A percentile compares a stretch with the other conserved stretches of the same genome.
These are phyloP conservation scores for Tipula confusa DNA, from an alignment of 2,888 invertebrate genomes.

Conservation along the genomic window DNA sequence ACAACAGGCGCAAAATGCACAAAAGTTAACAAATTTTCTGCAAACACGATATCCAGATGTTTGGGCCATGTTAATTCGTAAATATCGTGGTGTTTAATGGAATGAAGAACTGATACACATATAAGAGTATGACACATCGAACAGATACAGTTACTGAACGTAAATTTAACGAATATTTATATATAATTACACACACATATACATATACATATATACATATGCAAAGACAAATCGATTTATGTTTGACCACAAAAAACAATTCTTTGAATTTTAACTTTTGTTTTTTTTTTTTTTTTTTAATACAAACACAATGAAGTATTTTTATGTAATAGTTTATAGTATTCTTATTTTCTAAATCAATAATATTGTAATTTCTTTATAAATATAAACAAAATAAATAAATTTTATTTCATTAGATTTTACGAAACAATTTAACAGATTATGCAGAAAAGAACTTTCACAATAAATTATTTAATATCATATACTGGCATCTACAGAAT, in stretches of 20 bases:
- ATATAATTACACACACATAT: not conserved
- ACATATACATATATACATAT: not conserved
- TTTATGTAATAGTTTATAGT: not conserved
- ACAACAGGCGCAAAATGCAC: conserved; percentile 52
- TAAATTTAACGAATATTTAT: conserved; percentile 8
- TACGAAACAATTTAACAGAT: too few relatives aligned
- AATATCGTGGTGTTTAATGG: conserved; percentile 45
- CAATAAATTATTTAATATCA: too few relatives aligned
- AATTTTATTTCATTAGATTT: not conserved
- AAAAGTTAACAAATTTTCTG: conserved; percentile 53
- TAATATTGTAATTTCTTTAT: not conserved
- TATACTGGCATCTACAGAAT: too few relatives aligned
- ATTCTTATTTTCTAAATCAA: not conserved
- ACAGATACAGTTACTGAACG: not conserved
- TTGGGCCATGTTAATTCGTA: conserved; percentile 52
- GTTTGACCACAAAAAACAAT: not conserved
- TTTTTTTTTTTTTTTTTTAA: not conserved
- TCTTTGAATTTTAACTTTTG: not conserved
- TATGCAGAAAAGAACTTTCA: too few relatives aligned
- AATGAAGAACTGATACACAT: conserved; percentile 41
- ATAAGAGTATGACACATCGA: not conserved
- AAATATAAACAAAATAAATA: not conserved
- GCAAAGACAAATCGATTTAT: not conserved
- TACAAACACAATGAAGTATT: not conserved
- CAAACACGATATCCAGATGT: conserved; percentile 54